Conservation (phyloP, 2,888 invertebrate genomes). For the Epiblema foenella region DNA sequence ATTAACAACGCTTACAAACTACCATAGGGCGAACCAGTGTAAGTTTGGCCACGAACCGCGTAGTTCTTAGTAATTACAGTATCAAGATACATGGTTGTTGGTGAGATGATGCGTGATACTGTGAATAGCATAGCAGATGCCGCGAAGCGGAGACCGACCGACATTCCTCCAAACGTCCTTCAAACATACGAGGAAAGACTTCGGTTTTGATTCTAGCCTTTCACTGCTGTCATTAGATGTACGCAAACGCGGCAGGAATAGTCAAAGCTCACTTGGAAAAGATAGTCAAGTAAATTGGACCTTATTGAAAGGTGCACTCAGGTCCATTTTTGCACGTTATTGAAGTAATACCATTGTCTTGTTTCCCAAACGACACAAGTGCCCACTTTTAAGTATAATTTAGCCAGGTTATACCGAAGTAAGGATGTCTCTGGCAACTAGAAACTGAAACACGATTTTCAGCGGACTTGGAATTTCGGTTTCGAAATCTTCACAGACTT, state of each 20-base stretch:
- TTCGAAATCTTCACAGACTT: too few relatives aligned
- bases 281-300: background rate
- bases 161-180: constrained; percentile 13
- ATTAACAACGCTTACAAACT: background rate
- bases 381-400: too few relatives aligned
- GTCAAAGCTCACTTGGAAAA: background rate
- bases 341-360: too few relatives aligned
- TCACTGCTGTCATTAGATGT: background rate
- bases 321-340: too few relatives aligned
- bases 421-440: too few relatives aligned
- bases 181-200: constrained; percentile 1
- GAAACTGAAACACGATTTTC: too few relatives aligned
- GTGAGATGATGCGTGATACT: background rate
- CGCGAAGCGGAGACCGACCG: background rate
- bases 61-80: background rate
- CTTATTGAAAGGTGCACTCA: background rate
- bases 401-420: too few relatives aligned
- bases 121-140: constrained; percentile 4
- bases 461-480: too few relatives aligned
- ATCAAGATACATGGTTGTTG: background rate
- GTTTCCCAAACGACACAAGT: too few relatives aligned
- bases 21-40: background rate
- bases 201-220: constrained; percentile 13
- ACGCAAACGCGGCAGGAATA: background rate
- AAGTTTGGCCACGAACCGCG: background rate